Evolutionary conservation across 2,888 invertebrate genomes (phyloP), one percentile per base, ranked within the genome.

Genomic region (Zaprionus lineosus): DNA sequence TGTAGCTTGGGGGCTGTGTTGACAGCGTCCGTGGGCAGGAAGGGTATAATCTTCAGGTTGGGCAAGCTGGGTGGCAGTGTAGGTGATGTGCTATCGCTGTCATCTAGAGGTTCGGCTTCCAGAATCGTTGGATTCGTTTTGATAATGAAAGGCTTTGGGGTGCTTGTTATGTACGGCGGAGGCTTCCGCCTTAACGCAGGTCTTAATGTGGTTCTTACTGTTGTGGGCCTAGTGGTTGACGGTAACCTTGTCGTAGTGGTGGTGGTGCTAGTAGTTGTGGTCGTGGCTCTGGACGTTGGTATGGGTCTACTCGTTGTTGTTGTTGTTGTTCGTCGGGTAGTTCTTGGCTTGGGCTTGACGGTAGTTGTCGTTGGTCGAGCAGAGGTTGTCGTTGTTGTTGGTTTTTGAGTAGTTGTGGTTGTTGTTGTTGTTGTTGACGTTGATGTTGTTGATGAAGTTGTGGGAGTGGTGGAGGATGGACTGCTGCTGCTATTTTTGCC

Each of bases 1-100:
- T 11, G 48, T 15, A 59, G 19, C 9, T 83, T 47, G 1, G 73
- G 33, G 11, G 57, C 81, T 3, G 87, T 66, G 3, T 85, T 78
- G 40, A 96, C 93, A 1, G 96, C 96, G 87, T 96, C 96, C 2
- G 95, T 95, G 19, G 96, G 95, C 60, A 96, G 93, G 88, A 96
- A 96, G 4, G 96, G 96, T 76, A 96, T 96, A 44, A 96, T 96
- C 87, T 96, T 96, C 41, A 96, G 91, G 89, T 96, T 96, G 0
- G 96, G 96, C 51, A 96, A 88, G 6, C 95, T 95, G n/a, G 96
- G 96, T 1, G 95, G 96, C 51, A 96, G 87, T 0, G 95, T 94
- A 11, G 79, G 88, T 1, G 74, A 75, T 0, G 71, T 76, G 21
- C 52, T 67, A 41, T 84, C 77, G 1, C 41, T 61, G 18, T 76